Evolutionary conservation across 2,797 vertebrate genomes (phyloP).

Genomic region (Merluccius polli): DNA sequence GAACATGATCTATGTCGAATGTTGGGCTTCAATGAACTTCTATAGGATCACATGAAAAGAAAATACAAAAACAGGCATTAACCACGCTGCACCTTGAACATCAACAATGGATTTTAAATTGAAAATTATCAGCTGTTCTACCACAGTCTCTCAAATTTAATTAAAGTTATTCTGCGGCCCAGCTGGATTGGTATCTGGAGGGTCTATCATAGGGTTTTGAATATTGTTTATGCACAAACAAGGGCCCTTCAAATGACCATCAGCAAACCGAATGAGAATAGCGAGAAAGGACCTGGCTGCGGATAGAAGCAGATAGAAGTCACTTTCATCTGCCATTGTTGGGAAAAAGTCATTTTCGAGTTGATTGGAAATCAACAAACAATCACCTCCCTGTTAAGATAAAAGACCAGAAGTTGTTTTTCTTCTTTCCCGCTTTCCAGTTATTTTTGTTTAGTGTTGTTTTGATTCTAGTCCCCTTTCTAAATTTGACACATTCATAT

Average conservation of each 20-base stretch:
- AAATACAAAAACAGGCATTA: background rate
- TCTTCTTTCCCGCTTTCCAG: background rate
- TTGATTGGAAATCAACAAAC: conserved; percentile 31
- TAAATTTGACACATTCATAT: background rate
- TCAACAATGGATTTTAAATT: conserved; percentile 1
- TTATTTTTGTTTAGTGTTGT: background rate
- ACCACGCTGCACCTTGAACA: background rate
- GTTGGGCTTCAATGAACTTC: background rate
- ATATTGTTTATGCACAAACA: conserved; percentile 14
- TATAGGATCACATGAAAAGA: background rate
- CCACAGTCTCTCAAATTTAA: background rate
- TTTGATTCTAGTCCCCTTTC: conserved; percentile 5
- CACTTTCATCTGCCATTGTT: conserved; percentile 30
- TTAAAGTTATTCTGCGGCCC: conserved; percentile 4
- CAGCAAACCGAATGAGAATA: conserved; percentile 8
- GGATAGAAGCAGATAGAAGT: conserved; percentile 14
- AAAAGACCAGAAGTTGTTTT: conserved; percentile 12
- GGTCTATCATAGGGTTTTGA: conserved; percentile 1
- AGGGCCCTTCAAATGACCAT: conserved; percentile 26
- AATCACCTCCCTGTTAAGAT: conserved; percentile 21
- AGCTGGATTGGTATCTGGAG: conserved; percentile 9
- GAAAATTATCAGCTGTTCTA: background rate
- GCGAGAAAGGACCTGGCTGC: conserved; percentile 17
- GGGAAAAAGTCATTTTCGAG: conserved; percentile 23
- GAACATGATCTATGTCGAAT: background rate